phyloP scores from a whole-genome alignment of 2,888 invertebrate genomes.

The Mythimna ferrago region DNA sequence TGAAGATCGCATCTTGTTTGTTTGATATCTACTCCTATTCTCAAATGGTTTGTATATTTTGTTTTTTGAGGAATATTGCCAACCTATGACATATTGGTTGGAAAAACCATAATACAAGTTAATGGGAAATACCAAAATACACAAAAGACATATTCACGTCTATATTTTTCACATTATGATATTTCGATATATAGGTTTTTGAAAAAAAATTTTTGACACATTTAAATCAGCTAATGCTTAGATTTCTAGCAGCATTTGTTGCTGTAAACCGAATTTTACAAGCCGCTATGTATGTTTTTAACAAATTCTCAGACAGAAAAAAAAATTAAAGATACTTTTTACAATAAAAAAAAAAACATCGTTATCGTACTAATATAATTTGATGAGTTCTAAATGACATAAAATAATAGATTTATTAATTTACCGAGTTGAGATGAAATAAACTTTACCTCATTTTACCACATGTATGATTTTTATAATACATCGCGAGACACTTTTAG shows the following conservation, averaged over 20 bases:
- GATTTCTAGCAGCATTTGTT: background rate
- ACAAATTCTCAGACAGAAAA: conserved; percentile 2
- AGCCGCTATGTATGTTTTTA: background rate
- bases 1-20: background rate
- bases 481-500: conserved; percentile 65
- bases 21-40: background rate
- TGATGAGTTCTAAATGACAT: conserved; percentile 61
- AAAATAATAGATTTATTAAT: conserved; percentile 64
- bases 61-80: too few relatives aligned
- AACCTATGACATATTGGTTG: too few relatives aligned
- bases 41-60: too few relatives aligned
- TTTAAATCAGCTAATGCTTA: background rate
- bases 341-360: conserved; percentile 58
- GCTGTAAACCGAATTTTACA: background rate
- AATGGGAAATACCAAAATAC: background rate
- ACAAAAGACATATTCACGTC: background rate
- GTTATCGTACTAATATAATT: conserved; percentile 60
- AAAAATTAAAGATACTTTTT: conserved; percentile 9
- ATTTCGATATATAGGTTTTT: too few relatives aligned
- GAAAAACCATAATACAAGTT: too few relatives aligned
- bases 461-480: conserved; percentile 63
- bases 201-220: background rate
- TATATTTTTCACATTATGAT: too few relatives aligned
- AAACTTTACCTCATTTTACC: conserved; percentile 43
- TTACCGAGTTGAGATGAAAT: conserved; percentile 52